Conservation (phyloP, 2,888 invertebrate species). For the Idaea dimidiata region DNA sequence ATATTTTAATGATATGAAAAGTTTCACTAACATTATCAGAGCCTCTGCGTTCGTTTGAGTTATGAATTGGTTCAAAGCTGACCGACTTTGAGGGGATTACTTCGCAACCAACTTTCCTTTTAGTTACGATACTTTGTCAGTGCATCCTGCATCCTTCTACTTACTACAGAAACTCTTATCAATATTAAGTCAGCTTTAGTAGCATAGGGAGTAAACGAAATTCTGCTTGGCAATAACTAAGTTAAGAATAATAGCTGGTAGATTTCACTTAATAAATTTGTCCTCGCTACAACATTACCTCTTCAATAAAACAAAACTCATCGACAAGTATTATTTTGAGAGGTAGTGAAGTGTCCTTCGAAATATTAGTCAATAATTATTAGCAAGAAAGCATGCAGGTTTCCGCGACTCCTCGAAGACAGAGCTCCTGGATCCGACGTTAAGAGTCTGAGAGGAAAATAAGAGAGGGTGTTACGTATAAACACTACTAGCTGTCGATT, state of each 20-base stretch:
- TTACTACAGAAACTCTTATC: constrained; percentile 16
- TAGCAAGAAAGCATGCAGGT: constrained; percentile 34
- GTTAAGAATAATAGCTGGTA: neutral
- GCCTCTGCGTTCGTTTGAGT: constrained; percentile 19
- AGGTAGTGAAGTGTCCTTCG: constrained; percentile 16
- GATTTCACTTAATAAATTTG: too few relatives aligned
- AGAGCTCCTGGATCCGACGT: constrained; percentile 70
- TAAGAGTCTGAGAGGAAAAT: constrained; percentile 55
- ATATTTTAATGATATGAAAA: constrained; percentile 1
- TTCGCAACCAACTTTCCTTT: constrained; percentile 47
- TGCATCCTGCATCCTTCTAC: constrained; percentile 33
- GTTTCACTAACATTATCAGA: neutral
- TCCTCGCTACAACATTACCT: neutral
- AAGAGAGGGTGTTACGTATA: constrained; percentile 55
- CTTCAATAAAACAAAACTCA: neutral
- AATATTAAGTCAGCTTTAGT: constrained; percentile 21
- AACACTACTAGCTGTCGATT: neutral
- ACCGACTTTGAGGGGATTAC: constrained; percentile 33
- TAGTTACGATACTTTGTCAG: constrained; percentile 35
- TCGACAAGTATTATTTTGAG: neutral
- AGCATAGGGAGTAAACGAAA: constrained; percentile 6
- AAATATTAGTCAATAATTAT: constrained; percentile 26
- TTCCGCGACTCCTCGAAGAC: constrained; percentile 55
- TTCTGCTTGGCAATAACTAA: neutral
- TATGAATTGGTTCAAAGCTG: constrained; percentile 29